Percentiles rank a stretch among this genome's conserved stretches.
Conservation (phyloP, 2,797 vertebrate genomes). For the Acrossocheilus wenchowensis region DNA sequence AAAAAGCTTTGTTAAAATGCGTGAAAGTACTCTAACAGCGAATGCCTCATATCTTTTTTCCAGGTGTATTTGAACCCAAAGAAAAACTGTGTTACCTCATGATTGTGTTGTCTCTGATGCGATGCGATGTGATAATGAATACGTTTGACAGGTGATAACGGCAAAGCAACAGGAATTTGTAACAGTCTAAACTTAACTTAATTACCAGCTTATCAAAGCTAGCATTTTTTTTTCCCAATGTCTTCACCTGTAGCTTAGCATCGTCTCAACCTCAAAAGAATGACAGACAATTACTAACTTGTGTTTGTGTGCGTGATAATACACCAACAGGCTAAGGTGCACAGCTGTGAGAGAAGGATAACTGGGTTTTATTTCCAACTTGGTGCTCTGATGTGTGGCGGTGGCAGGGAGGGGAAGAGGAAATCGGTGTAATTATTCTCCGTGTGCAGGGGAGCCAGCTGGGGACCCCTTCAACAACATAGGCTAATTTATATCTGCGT, state of each 20-base stretch:
- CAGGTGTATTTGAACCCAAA: conserved; percentile 22
- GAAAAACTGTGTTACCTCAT: conserved; percentile 20
- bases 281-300: conserved; percentile 45
- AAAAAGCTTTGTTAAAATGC: conserved; percentile 28
- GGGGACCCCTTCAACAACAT: conserved; percentile 62
- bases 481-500: conserved; percentile 63
- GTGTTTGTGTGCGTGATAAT: conserved; percentile 27
- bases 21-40: conserved; percentile 23
- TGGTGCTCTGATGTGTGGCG: conserved; percentile 51
- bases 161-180: conserved; percentile 38
- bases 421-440: conserved; percentile 63
- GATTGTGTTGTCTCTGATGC: conserved; percentile 37
- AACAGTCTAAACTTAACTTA: conserved; percentile 45
- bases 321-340: conserved; percentile 32
- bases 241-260: conserved; percentile 19
- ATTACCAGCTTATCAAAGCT: conserved; percentile 46
- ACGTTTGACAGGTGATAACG: conserved; percentile 50
- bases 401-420: conserved; percentile 48
- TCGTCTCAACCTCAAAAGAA: conserved; percentile 14
- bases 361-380: conserved; percentile 55
- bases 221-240: conserved; percentile 10
- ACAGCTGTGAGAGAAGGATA: conserved; percentile 42
- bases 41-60: conserved; percentile 16
- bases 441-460: conserved; percentile 57
- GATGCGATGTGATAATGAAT: conserved; percentile 55